Conservation (phyloP, 2,113 vertebrate genomes). For the Tachuris rubrigastra region DNA sequence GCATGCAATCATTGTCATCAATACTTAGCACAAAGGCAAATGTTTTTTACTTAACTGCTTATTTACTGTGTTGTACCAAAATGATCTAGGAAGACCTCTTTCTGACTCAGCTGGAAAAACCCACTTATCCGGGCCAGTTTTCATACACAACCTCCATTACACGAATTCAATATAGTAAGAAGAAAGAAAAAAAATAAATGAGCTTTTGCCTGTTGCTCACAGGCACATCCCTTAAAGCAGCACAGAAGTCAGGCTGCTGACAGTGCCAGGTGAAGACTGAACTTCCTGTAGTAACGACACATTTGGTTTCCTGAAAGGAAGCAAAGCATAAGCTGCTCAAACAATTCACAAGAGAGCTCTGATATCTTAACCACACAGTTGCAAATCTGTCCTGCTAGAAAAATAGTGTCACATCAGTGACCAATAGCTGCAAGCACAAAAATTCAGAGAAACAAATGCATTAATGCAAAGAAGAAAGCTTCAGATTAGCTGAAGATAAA, state of each 20-base stretch:
- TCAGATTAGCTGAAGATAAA: not conserved
- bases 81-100: not conserved
- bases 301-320: slow-evolving; percentile 59
- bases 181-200: not conserved
- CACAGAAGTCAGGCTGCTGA: not conserved
- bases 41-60: not conserved
- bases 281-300: slow-evolving; percentile 1
- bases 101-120: not conserved
- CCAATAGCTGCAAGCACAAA: not conserved
- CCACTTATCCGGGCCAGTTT: not conserved
- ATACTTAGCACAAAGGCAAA: not conserved
- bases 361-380: not conserved
- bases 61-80: not conserved
- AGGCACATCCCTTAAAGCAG: not conserved
- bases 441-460: not conserved
- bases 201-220: not conserved
- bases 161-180: not conserved
- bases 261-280: rapidly evolving
- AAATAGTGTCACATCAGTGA: not conserved
- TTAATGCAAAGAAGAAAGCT: not conserved
- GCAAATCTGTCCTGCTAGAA: not conserved
- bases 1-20: not conserved
- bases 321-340: slow-evolving; percentile 37
- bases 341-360: slow-evolving; percentile 1
- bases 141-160: not conserved